Conservation (phyloP, 2,113 vertebrate species). For the Heterotilapia buettikoferi region DNA sequence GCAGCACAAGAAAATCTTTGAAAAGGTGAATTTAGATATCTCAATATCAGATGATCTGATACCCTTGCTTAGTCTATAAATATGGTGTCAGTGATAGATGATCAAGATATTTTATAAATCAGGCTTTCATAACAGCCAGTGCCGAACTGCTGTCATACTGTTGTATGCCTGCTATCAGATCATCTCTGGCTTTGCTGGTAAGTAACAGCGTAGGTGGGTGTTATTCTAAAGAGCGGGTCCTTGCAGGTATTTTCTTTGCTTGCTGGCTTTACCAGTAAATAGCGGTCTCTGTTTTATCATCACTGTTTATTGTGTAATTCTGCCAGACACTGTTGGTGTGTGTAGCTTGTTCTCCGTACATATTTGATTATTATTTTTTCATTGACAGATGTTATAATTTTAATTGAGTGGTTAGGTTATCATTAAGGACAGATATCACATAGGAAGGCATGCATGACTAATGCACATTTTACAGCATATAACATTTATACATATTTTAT, state of each 20-base stretch:
- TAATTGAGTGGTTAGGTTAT: neutral
- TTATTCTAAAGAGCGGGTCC: neutral
- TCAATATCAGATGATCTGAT: neutral
- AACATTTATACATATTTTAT: neutral
- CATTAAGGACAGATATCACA: neutral
- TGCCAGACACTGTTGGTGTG: neutral
- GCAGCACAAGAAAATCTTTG: neutral
- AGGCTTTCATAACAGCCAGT: neutral
- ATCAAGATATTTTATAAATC: neutral
- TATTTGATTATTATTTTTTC: neutral
- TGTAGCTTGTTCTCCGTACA: neutral
- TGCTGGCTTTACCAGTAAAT: neutral
- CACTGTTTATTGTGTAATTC: neutral
- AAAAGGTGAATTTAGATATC: neutral
- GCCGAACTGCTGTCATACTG: neutral
- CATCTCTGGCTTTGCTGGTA: neutral
- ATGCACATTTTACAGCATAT: neutral
- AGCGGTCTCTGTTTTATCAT: neutral
- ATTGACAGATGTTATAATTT: neutral
- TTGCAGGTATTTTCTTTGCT: neutral
- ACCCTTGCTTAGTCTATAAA: neutral
- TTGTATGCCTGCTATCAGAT: neutral
- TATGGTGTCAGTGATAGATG: neutral
- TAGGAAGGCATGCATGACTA: neutral
- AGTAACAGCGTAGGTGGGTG: neutral